These are phyloP conservation scores for Pollicipes pollicipes DNA, from an alignment of 1,140 invertebrate species.

Conservation along the genomic window DNA sequence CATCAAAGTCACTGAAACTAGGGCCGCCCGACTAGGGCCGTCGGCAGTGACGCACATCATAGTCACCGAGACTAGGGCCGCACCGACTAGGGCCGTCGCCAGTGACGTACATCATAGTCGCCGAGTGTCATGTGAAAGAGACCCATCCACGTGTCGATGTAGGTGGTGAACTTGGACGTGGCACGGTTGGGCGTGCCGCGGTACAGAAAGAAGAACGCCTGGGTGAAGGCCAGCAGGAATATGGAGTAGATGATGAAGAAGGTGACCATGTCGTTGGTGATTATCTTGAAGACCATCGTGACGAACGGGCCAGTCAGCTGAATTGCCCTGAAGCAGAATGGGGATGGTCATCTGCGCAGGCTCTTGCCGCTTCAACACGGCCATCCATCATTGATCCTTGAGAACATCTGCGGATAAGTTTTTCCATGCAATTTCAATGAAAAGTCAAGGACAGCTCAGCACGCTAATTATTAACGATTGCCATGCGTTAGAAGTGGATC, in stretches of 20 bases:
- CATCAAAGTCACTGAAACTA: too few species aligned
- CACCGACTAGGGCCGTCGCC: too few species aligned
- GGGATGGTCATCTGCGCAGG: too few species aligned
- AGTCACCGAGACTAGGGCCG: too few species aligned
- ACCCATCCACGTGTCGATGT: slow-evolving; percentile 87
- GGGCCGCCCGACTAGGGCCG: too few species aligned
- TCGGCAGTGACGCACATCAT: too few species aligned
- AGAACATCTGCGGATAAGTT: too few species aligned
- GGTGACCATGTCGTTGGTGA: slow-evolving; percentile 90
- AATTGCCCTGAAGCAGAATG: slow-evolving; percentile 49
- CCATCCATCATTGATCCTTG: slow-evolving; percentile 3
- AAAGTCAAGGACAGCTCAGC: too few species aligned
- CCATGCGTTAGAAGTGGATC: too few species aligned
- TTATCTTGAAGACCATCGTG: slow-evolving; percentile 97
- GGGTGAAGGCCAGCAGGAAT: slow-evolving; percentile 82
- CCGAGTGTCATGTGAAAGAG: slow-evolving; percentile 94
- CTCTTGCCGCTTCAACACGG: too few species aligned
- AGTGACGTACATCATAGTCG: slow-evolving; percentile 90
- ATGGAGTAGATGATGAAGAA: slow-evolving; percentile 92
- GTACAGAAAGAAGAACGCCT: slow-evolving; percentile 92
- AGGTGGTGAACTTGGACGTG: slow-evolving; percentile 53
- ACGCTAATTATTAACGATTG: too few species aligned
- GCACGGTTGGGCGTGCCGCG: slow-evolving; percentile 40
- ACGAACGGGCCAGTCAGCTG: slow-evolving; percentile 89
- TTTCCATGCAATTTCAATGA: too few species aligned